phyloP scores from a whole-genome alignment of 2,888 invertebrate genomes.

The Dasypogon diadema region DNA sequence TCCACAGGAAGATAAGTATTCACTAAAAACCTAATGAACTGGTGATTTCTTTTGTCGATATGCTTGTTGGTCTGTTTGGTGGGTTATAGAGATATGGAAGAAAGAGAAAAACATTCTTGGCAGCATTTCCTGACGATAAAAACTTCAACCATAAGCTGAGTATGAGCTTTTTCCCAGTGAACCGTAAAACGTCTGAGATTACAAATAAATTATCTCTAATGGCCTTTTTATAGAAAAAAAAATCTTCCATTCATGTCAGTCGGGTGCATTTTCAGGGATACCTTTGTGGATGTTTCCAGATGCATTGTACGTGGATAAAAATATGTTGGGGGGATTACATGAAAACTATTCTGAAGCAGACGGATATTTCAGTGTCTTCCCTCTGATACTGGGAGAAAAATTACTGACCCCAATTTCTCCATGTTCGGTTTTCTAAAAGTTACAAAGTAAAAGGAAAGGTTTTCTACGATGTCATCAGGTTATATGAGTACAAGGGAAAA shows the following conservation, averaged over 20 bases:
- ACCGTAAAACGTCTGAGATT: slow-evolving; percentile 64
- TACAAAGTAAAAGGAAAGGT: slow-evolving; percentile 26
- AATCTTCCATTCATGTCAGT: slow-evolving; percentile 39
- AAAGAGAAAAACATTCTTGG: slow-evolving; percentile 40
- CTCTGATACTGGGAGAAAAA: slow-evolving; percentile 38
- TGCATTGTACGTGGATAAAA: slow-evolving; percentile 42
- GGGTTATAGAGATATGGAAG: slow-evolving; percentile 7
- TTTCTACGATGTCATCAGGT: slow-evolving; percentile 38
- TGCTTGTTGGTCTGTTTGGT: slow-evolving; percentile 42
- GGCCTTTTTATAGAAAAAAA: slow-evolving; percentile 56
- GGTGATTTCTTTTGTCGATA: slow-evolving; percentile 51
- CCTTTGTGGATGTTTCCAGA: slow-evolving; percentile 19
- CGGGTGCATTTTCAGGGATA: slow-evolving; percentile 37
- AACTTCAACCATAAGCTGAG: slow-evolving; percentile 27
- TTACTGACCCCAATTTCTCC: slow-evolving; percentile 49
- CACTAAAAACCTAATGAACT: slow-evolving; percentile 50
- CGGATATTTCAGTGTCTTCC: slow-evolving; percentile 15
- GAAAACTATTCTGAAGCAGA: slow-evolving; percentile 39
- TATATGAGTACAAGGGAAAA: slow-evolving; percentile 27
- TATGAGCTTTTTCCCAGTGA: slow-evolving; percentile 49
- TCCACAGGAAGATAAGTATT: slow-evolving; percentile 47
- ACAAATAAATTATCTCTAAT: slow-evolving; percentile 69
- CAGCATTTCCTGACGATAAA: slow-evolving; percentile 39
- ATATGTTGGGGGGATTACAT: slow-evolving; percentile 45
- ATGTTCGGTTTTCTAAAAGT: slow-evolving; percentile 29